phyloP scores from a whole-genome alignment of 2,797 vertebrate genomes.

The Siniperca undulata region DNA sequence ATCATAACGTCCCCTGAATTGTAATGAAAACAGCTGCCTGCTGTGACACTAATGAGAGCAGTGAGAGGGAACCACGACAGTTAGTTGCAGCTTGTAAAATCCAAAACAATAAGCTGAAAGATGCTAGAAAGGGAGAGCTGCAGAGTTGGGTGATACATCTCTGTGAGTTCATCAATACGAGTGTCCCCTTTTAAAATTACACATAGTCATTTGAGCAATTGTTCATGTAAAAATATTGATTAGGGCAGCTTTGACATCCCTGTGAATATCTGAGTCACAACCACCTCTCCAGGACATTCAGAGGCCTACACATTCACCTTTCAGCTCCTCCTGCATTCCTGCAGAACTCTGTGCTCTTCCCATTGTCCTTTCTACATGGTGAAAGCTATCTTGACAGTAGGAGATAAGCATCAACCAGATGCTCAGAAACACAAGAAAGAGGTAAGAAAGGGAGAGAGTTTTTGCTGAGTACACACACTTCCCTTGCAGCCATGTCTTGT shows the following conservation, averaged over 20 bases:
- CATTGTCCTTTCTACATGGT: conserved; percentile 52
- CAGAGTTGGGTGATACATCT: background rate
- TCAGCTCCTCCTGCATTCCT: conserved; percentile 28
- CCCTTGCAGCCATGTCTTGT: conserved; percentile 72
- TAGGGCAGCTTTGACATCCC: background rate
- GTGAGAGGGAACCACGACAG: background rate
- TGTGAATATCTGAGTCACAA: conserved; percentile 3
- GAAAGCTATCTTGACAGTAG: conserved; percentile 65
- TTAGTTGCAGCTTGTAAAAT: background rate
- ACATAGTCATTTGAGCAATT: background rate
- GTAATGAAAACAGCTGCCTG: too few relatives aligned
- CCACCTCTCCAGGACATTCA: conserved; percentile 4
- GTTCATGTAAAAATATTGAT: background rate
- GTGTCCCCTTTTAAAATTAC: background rate
- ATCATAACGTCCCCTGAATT: too few relatives aligned
- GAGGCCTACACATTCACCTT: conserved; percentile 7
- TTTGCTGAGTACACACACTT: conserved; percentile 44
- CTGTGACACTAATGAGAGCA: background rate
- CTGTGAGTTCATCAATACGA: background rate
- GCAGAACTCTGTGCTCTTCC: conserved; percentile 30
- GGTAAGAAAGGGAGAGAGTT: conserved; percentile 45
- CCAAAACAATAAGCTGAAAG: background rate
- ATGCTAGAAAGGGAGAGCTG: background rate
- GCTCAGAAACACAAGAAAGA: conserved; percentile 54
- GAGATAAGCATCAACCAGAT: conserved; percentile 71